A percentile compares a stretch with the other conserved stretches of the same genome.
These are phyloP conservation scores for Tetramorium parvispinum DNA, from an alignment of 1,140 invertebrate species.

Conservation along the genomic window DNA sequence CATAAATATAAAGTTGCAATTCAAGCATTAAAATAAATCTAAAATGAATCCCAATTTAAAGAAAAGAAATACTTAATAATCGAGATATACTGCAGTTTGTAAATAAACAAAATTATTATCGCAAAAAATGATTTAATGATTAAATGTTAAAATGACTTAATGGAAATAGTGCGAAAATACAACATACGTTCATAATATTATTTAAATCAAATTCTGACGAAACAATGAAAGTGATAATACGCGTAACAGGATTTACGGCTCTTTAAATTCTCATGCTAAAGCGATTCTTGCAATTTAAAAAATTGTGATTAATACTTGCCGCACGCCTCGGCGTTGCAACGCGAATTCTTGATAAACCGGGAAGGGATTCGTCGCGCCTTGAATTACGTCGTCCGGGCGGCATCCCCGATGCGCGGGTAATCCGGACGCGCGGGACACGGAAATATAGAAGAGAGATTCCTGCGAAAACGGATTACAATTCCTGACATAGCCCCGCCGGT, in stretches of 20 bases:
- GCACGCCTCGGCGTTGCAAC: background rate
- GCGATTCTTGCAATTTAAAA: background rate
- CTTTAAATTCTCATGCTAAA: background rate
- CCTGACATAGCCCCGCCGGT: constrained; percentile 8
- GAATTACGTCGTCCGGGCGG: background rate
- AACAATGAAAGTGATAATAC: background rate
- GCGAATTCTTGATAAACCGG: constrained; percentile 1
- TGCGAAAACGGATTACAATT: constrained; percentile 52
- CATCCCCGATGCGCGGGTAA: background rate
- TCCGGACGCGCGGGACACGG: background rate
- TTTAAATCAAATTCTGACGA: background rate
- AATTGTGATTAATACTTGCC: background rate
- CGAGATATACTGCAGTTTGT: no score
- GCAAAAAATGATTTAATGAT: no score
- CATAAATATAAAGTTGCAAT: background rate
- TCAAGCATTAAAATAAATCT: background rate
- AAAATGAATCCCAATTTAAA: background rate
- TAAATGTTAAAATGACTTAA: no score
- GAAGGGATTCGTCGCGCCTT: background rate
- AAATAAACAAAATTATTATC: no score
- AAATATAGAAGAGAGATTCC: constrained; percentile 43
- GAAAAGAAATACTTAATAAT: background rate
- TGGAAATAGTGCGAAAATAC: background rate
- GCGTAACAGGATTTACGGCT: background rate
- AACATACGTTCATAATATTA: background rate